A percentile compares a stretch with the other conserved stretches of the same genome.
Conservation (phyloP, 2,113 vertebrate species). For the Xiphorhynchus elegans region DNA sequence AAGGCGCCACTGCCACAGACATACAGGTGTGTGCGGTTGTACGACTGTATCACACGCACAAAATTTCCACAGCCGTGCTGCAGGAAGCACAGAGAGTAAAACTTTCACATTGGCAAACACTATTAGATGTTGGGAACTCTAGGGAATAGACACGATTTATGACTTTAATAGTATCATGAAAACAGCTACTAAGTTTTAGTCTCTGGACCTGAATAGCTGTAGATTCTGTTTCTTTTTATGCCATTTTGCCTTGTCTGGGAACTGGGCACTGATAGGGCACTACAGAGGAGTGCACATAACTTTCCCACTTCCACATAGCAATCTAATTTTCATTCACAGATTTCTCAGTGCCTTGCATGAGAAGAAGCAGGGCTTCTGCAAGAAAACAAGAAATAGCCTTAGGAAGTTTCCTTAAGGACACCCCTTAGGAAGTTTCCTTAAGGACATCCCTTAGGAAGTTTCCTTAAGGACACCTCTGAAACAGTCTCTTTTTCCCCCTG, state of each 20-base stretch:
- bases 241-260: not conserved
- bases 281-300: not conserved
- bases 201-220: not conserved
- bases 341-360: not conserved
- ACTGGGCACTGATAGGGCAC: not conserved
- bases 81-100: not conserved
- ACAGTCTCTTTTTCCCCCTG: fast-evolving
- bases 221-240: not conserved
- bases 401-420: not conserved
- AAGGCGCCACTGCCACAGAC: conserved; percentile 96
- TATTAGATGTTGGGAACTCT: not conserved
- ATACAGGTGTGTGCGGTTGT: conserved; percentile 94
- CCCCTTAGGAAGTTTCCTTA: not conserved
- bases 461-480: not conserved
- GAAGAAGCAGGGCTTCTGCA: not conserved
- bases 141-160: not conserved
- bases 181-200: not conserved
- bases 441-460: not conserved
- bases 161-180: not conserved
- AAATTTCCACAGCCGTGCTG: conserved; percentile 98
- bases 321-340: not conserved
- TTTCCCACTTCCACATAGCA: not conserved
- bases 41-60: conserved; percentile 91
- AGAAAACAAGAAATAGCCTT: not conserved
- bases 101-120: not conserved